These are phyloP conservation scores for Bellardia bayeri DNA, from an alignment of 2,888 invertebrate species.

Conservation along the genomic window DNA sequence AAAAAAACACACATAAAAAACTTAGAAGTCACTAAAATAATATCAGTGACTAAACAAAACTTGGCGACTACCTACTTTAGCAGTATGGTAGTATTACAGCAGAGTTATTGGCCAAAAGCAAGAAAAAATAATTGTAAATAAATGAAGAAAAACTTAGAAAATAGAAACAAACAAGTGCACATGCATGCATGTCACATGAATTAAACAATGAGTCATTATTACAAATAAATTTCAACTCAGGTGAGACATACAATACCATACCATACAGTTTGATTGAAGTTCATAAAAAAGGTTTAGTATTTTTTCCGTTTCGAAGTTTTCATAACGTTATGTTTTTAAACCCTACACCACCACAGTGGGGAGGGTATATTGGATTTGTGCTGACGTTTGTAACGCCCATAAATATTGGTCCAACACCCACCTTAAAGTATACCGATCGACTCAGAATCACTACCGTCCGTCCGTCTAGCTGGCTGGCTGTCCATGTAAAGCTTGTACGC, in stretches of 20 bases:
- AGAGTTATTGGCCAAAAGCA: conserved; percentile 29
- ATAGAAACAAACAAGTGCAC: conserved; percentile 9
- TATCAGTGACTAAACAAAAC: conserved; percentile 53
- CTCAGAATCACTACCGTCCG: too few species aligned
- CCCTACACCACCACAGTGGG: too few species aligned
- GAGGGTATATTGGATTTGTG: too few species aligned
- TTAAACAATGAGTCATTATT: conserved; percentile 61
- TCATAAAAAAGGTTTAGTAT: background rate
- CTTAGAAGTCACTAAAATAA: conserved; percentile 52
- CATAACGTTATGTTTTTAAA: background rate
- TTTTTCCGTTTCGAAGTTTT: background rate
- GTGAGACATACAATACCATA: background rate
- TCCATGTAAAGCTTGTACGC: too few species aligned
- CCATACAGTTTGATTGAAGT: conserved; percentile 2
- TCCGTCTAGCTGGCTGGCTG: too few species aligned
- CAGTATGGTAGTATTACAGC: background rate
- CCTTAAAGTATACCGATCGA: too few species aligned
- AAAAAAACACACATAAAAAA: conserved; percentile 12
- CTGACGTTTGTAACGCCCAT: too few species aligned
- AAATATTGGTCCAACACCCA: too few species aligned
- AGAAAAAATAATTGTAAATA: conserved; percentile 32
- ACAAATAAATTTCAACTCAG: conserved; percentile 34
- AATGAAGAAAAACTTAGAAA: conserved; percentile 11
- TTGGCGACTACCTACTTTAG: conserved; percentile 43
- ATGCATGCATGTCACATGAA: conserved; percentile 63